These are phyloP conservation scores for Apeltes quadracus DNA, from an alignment of 2,113 vertebrate species.

Conservation along the genomic window DNA sequence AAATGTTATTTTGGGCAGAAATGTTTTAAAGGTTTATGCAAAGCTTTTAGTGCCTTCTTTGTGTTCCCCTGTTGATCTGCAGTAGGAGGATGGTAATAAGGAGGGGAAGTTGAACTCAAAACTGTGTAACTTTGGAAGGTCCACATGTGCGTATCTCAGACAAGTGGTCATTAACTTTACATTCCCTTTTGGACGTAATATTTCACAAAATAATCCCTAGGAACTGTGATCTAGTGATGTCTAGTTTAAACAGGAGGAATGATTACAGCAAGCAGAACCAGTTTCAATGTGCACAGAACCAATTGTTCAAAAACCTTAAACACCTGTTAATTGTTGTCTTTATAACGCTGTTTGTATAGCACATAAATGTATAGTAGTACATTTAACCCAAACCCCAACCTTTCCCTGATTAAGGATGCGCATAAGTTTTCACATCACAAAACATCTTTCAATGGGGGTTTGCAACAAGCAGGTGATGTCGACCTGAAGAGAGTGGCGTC, in stretches of 20 bases:
- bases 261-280: background rate
- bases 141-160: background rate
- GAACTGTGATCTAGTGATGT: background rate
- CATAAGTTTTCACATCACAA: background rate
- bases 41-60: background rate
- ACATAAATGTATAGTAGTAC: background rate
- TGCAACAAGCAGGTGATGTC: background rate
- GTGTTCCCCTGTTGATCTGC: background rate
- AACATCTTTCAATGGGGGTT: background rate
- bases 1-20: background rate
- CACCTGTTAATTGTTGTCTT: background rate
- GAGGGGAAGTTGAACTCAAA: background rate
- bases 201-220: background rate
- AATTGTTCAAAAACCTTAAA: background rate
- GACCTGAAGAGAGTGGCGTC: background rate
- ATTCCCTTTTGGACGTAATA: background rate
- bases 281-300: background rate
- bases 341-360: background rate
- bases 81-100: background rate
- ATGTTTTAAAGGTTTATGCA: background rate
- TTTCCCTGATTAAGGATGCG: no score
- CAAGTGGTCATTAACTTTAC: background rate
- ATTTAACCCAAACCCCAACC: background rate
- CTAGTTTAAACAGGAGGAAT: background rate
- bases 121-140: background rate